Percentiles rank a stretch among this genome's conserved stretches.
These are phyloP conservation scores for Oriolus oriolus DNA, from an alignment of 2,113 vertebrate genomes.

Conservation along the genomic window DNA sequence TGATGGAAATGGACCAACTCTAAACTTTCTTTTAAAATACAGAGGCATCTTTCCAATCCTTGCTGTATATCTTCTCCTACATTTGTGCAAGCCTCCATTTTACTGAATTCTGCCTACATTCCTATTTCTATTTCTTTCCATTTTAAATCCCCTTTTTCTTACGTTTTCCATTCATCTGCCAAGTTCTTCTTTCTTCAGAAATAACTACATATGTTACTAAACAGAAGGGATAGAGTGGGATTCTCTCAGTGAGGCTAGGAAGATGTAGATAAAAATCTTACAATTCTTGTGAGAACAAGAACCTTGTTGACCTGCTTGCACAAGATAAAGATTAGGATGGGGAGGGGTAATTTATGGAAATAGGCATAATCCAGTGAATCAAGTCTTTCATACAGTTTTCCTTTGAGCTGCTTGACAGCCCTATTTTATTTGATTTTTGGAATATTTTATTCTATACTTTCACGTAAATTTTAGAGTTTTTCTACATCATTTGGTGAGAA, in stretches of 20 bases:
- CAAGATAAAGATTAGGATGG: constrained; percentile 39
- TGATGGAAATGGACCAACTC: background rate
- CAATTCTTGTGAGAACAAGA: constrained; percentile 9
- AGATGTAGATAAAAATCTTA: background rate
- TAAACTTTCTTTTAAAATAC: background rate
- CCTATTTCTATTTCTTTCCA: background rate
- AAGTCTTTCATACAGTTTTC: background rate
- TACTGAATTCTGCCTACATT: background rate
- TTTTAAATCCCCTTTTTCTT: background rate
- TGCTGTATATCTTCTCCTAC: background rate
- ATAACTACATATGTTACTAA: background rate
- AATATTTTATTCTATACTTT: constrained; percentile 50
- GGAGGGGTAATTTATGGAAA: background rate
- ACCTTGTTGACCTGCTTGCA: constrained; percentile 27
- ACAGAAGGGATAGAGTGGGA: background rate
- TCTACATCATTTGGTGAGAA: constrained; percentile 27
- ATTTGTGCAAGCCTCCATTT: background rate
- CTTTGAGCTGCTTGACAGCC: background rate
- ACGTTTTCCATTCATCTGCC: background rate
- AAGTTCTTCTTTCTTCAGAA: background rate
- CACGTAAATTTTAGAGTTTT: constrained; percentile 12
- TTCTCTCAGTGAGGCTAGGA: background rate
- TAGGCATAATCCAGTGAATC: constrained; percentile 28
- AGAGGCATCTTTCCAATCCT: background rate
- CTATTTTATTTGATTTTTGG: constrained; percentile 40